Evolutionary conservation across 2,797 vertebrate genomes (phyloP), one percentile per base, ranked within the genome.

Genomic region (Mareca strepera): DNA sequence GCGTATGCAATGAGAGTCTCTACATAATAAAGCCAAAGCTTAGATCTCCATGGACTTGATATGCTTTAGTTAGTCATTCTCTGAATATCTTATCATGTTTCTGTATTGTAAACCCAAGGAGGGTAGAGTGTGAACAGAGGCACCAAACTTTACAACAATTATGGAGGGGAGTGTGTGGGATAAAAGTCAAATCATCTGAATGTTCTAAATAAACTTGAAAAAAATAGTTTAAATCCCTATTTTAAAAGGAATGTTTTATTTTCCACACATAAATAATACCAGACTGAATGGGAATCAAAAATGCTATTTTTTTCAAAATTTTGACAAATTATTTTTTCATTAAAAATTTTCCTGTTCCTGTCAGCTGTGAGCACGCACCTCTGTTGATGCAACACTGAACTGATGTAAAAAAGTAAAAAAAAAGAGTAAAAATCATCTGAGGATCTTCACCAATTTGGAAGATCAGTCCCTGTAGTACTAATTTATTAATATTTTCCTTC

Each of bases 11-110:
- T 0, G 7, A 68, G 33, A 84, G 8, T 58, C 22, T 89, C 48
- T 80, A 68, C 64, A 58, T 92, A 93, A 83, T 86, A 41, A 89
- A 89, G 31, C 11, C 41, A 85, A 85, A 82, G 73, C 4, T 0
- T 82, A 58, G 78, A 60, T 82, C 84, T 92, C 63, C 48, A 43
- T 77, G 84, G 84, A 77, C 80, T 87, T 88, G 17, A 31, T 72
- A 46, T 60, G 23, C 23, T 95, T 87, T 92, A 87, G 92, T 94
- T 66, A 92, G 89, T 21, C 37, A 66, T 89, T 92, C 92, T 60
- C 68, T 73, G 55, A 89, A 39, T 62, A 66, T 59, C 33, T 68
- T 33, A 31, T 6, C 50, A 28, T 86, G 39, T 63, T 75, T 69
- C 86, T 44, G 33, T 59, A 29, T 17, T 83, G n/a, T 33, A 83